phyloP scores from a whole-genome alignment of 2,797 vertebrate species.

The Sebastes paucispinis region DNA sequence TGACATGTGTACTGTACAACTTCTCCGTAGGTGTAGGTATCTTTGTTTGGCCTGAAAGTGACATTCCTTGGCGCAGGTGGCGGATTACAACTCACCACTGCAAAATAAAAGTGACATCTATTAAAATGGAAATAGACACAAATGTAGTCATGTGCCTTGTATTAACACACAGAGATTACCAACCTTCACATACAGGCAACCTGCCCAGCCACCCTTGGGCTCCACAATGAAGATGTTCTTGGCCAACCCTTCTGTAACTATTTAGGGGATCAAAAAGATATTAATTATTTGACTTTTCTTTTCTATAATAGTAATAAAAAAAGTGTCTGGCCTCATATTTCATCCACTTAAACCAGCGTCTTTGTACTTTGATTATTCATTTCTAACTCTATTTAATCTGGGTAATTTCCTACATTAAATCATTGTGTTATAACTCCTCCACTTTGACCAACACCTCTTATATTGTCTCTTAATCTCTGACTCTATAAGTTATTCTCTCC shows the following conservation, averaged over 20 bases:
- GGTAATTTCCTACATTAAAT: no score
- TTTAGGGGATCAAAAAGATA: background rate
- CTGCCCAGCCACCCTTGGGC: background rate
- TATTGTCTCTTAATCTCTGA: no score
- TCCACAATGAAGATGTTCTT: background rate
- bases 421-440: no score
- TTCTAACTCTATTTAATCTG: no score
- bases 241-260: constrained; percentile 8
- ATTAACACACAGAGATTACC: constrained; percentile 5
- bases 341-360: no score
- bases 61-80: fast-evolving
- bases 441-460: no score
- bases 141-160: background rate
- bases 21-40: fast-evolving
- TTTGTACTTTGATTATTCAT: no score
- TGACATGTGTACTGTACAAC: constrained; percentile 21
- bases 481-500: no score
- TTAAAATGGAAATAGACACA: background rate
- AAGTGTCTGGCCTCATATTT: no score
- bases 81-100: constrained; percentile 38
- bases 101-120: background rate
- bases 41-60: fast-evolving
- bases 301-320: no score
- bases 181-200: constrained; percentile 55
- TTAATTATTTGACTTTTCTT: background rate